Base-by-base conservation (phyloP, 2,113 vertebrate species). In the Paralichthys olivaceus region DNA sequence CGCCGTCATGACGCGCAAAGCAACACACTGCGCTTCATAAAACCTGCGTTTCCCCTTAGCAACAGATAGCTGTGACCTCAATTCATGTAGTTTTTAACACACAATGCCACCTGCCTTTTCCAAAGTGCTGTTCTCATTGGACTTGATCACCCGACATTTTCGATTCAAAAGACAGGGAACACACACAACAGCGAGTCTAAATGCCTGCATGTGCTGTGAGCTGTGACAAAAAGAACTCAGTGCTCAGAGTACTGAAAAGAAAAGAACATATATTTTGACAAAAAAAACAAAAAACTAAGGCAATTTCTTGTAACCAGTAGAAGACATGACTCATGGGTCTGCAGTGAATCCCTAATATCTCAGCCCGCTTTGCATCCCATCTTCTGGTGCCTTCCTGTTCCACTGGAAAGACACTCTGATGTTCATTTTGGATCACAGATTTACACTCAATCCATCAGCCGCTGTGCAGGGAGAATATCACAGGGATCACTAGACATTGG, bases 261-360 rank as follows among this genome's bases (percentile, higher is more conserved):
- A 34, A 58, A 25, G 22, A 79, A 43, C 61, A 29, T 4, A 23
- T n/a, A 45, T 77, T 85, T 66, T 74, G 81, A 87, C 68, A 72
- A 53, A 69, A 78, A 73, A 56, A 69, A 83, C 51, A 80, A 28
- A 64, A 43, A 70, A 55, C 43, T 75, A 37, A 74, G 63, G 69
- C 55, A 29, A 60, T 78, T 81, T 75, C 84, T 86, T 62, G 71
- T 75, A 81, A 64, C 23, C 20, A 5, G 47, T 6, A 37, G 73
- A 63, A 64, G 59, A 82, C 75, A 69, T 49, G 81, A 79, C 29
- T 85, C 68, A 22, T 56, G 51, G 74, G 34, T 62, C 63, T 77
- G 79, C 76, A 19, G 69, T 80, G 75, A 81, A 72, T 80, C 73
- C 55, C 72, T 84, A 74, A 85, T 71, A 62, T 76, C 69, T 65